Conservation (phyloP, 2,888 invertebrate genomes). For the Campoplex nolae region DNA sequence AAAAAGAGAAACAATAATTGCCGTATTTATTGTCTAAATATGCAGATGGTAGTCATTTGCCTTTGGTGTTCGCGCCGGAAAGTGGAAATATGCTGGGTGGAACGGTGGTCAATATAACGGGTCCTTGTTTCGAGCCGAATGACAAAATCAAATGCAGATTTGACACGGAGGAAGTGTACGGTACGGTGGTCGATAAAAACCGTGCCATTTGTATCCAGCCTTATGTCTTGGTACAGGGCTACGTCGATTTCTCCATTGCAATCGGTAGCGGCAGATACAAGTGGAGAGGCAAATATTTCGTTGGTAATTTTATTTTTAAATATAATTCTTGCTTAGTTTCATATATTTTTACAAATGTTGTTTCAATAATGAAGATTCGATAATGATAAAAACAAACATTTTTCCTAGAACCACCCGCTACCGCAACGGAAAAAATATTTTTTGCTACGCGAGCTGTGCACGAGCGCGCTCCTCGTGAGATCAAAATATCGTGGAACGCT, state of each 20-base stretch:
- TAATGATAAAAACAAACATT: constrained; percentile 6
- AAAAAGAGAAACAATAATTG: constrained; percentile 2
- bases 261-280: constrained; percentile 93
- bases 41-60: constrained; percentile 92
- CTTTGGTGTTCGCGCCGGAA: constrained; percentile 95
- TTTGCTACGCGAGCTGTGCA: constrained; percentile 91
- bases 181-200: constrained; percentile 91
- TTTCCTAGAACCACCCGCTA: constrained; percentile 92
- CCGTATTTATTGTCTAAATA: constrained; percentile 52
- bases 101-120: constrained; percentile 97
- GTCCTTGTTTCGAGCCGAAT: constrained; percentile 94
- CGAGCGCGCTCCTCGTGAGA: constrained; percentile 89
- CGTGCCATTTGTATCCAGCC: constrained; percentile 96
- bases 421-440: constrained; percentile 94
- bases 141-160: constrained; percentile 94
- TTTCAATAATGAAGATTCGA: constrained; percentile 24
- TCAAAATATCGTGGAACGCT: constrained; percentile 93
- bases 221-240: constrained; percentile 93
- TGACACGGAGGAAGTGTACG: constrained; percentile 92
- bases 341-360: background rate
- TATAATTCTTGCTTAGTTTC: background rate
- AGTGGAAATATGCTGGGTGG: constrained; percentile 99
- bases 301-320: constrained; percentile 88
- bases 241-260: constrained; percentile 94
- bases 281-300: constrained; percentile 96